Base-by-base conservation (phyloP, 2,113 vertebrate species). In the Oxyura jamaicensis region DNA sequence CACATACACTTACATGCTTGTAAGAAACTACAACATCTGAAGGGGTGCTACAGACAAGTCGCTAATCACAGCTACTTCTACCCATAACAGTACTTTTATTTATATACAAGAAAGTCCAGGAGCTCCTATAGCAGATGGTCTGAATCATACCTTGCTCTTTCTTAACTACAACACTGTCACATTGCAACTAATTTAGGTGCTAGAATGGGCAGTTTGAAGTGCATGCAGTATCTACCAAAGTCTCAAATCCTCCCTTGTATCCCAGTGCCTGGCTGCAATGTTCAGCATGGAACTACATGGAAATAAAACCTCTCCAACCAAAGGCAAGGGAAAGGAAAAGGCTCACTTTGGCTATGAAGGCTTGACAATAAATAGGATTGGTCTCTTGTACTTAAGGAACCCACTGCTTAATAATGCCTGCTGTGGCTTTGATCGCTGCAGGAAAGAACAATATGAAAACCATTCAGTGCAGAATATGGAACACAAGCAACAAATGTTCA, bases 371-470 rank as follows among this genome's bases (percentile, higher is more conserved):
- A 41, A 22, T 20, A 48, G 46, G 46, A 48, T 22, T 48, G 46
- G 20, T 48, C 20, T 48, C 20, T 48, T 48, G 20, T 11, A 20
- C 21, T 21, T 29, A 22, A 81, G 13, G 65, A 31, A 0, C 4
- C 10, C 10, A n/a, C 31, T 44, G 11, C 6, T 46, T 65, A 18
- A 58, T 53, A 23, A 13, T 65, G 63, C 18, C 29, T 85, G 21
- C 39, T 53, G 15, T 35, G 18, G 11, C 3, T 86, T 83, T 23
- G 35, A 31, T 52, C 19, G n/a, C 20, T 1, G 0, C 1, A 1
- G 18, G 69, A 73, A n/a, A 76, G 19, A 76, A 22, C 5, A 42
- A 11, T 3, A 77, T 8, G 10, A 72, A 66, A 85, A 60, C 4
- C 3, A 44, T 66, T 58, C 29, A 44, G 5, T 6, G 31, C 11